Conservation (phyloP, 2,888 invertebrate genomes). For the Hirtodrosophila alboralis region DNA sequence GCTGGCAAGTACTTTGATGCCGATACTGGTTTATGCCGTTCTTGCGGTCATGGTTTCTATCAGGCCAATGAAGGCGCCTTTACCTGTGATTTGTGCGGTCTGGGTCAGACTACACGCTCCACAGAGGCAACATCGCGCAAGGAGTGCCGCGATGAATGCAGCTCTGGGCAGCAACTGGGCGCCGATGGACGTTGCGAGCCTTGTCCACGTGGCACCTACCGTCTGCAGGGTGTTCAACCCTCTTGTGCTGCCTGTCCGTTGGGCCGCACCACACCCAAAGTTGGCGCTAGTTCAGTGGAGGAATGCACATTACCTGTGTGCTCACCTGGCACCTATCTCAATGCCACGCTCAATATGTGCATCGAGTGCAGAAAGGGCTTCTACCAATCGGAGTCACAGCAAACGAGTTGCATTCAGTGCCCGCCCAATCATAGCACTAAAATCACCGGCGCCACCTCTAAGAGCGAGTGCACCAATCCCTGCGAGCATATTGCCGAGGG, state of each 20-base stretch:
- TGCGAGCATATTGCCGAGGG: constrained; percentile 91
- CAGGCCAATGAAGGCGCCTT: constrained; percentile 96
- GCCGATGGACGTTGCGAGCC: constrained; percentile 95
- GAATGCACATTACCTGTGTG: constrained; percentile 97
- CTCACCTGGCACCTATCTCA: constrained; percentile 92
- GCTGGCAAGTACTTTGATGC: constrained; percentile 97
- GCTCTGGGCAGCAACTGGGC: constrained; percentile 91
- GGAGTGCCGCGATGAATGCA: constrained; percentile 95
- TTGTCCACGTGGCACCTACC: constrained; percentile 94
- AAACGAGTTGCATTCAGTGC: constrained; percentile 93
- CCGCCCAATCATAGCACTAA: constrained; percentile 96
- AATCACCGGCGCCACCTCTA: constrained; percentile 90
- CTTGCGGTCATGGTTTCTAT: constrained; percentile 97
- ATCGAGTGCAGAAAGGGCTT: constrained; percentile 94
- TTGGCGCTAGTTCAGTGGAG: constrained; percentile 92
- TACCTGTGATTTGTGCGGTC: constrained; percentile 93
- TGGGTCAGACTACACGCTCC: constrained; percentile 96
- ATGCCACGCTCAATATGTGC: constrained; percentile 93
- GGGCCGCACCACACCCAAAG: constrained; percentile 94
- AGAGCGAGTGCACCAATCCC: constrained; percentile 94
- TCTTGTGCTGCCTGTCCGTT: constrained; percentile 94
- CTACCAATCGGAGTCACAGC: constrained; percentile 95
- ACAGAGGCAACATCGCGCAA: constrained; percentile 94
- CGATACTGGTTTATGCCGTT: constrained; percentile 93
- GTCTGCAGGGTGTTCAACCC: constrained; percentile 94